Conservation (phyloP, 2,113 vertebrate species). For the Riparia riparia region DNA sequence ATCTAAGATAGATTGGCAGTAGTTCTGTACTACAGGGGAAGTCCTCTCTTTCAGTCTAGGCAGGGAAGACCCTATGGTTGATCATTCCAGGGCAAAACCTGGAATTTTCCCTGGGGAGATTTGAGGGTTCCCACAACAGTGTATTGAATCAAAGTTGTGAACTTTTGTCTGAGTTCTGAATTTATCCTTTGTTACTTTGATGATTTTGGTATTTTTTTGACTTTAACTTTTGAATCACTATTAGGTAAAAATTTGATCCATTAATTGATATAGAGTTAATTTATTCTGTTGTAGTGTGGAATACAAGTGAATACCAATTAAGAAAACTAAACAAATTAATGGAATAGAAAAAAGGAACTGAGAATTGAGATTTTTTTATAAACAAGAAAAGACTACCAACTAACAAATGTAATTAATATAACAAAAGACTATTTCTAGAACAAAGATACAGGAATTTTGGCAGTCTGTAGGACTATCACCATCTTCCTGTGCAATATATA, state of each 20-base stretch:
- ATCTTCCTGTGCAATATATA: constrained; percentile 68
- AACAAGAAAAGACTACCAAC: constrained; percentile 3
- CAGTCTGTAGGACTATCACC: constrained; percentile 49
- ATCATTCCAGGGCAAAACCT: no score
- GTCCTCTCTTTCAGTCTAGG: no score
- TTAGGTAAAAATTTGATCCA: not conserved
- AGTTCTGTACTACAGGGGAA: no score
- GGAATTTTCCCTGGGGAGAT: no score
- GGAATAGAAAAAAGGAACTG: constrained; percentile 18
- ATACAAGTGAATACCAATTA: not conserved
- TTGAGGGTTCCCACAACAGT: not conserved
- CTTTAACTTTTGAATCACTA: not conserved
- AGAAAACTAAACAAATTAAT: not conserved
- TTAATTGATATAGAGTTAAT: not conserved
- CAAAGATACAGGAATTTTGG: constrained; percentile 67
- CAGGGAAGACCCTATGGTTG: no score
- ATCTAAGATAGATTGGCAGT: no score
- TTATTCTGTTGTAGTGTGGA: not conserved
- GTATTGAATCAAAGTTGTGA: not conserved
- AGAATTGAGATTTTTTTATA: constrained; percentile 4
- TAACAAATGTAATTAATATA: constrained; percentile 59
- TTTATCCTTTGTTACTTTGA: not conserved
- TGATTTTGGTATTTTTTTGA: not conserved
- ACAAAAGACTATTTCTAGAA: constrained; percentile 57
- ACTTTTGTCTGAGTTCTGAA: not conserved